phyloP scores from a whole-genome alignment of 2,888 invertebrate genomes.

The Ctena decussata region DNA sequence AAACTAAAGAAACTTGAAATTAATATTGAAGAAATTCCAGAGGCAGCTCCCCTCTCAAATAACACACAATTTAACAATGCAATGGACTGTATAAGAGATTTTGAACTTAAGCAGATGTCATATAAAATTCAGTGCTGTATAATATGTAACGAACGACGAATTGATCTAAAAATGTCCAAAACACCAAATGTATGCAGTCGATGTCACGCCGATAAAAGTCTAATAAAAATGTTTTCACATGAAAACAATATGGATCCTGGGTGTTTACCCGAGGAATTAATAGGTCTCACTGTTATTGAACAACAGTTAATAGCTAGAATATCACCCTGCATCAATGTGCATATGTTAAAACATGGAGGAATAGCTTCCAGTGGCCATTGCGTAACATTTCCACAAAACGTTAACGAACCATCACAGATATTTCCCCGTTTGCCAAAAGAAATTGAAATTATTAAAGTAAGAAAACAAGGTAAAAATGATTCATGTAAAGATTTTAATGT shows the following conservation, averaged over 20 bases:
- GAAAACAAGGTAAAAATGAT: constrained; percentile 49
- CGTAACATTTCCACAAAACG: constrained; percentile 56
- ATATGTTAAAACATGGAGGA: constrained; percentile 59
- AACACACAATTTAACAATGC: background rate
- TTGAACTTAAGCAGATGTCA: background rate
- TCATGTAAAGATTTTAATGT: constrained; percentile 56
- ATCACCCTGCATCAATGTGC: constrained; percentile 28
- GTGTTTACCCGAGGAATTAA: constrained; percentile 11
- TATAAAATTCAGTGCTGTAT: background rate
- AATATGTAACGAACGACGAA: background rate
- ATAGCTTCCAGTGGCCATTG: constrained; percentile 59
- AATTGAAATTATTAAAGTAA: constrained; percentile 44
- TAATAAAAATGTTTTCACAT: constrained; percentile 45
- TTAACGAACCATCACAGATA: constrained; percentile 48
- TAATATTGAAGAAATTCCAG: background rate
- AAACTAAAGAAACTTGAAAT: background rate
- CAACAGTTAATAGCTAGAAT: constrained; percentile 30
- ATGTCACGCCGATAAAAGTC: background rate
- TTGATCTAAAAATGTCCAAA: background rate
- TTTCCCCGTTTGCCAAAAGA: constrained; percentile 29
- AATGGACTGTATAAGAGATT: background rate
- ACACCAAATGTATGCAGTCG: background rate
- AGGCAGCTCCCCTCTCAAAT: background rate
- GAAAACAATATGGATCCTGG: constrained; percentile 43
- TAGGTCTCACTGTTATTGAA: constrained; percentile 35